Evolutionary conservation across 2,113 vertebrate genomes (phyloP).

Genomic region (Hylia prasina): DNA sequence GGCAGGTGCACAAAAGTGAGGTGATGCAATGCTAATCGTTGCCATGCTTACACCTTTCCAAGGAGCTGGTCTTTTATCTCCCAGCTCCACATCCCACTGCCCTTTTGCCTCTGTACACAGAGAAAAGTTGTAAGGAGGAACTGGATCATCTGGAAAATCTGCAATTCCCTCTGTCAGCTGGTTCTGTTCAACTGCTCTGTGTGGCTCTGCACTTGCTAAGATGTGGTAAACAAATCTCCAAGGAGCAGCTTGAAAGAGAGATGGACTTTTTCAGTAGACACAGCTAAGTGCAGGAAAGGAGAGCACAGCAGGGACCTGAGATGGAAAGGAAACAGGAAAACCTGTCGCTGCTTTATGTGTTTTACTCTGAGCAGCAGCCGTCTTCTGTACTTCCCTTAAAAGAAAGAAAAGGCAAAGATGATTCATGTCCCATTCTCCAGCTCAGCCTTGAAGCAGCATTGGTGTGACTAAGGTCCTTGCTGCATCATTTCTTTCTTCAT

Average conservation of each 20-base stretch:
- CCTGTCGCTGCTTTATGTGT: not conserved
- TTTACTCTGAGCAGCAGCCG: not conserved
- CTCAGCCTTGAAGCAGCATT: not conserved
- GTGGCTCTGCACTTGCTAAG: not conserved
- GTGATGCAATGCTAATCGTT: not conserved
- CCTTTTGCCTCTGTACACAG: not conserved
- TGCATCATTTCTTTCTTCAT: slow-evolving; percentile 40
- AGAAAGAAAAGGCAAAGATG: slow-evolving; percentile 51
- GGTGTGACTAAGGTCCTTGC: slow-evolving; percentile 35
- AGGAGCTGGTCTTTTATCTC: not conserved
- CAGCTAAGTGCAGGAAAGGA: not conserved
- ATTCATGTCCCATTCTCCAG: slow-evolving; percentile 34
- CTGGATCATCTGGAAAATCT: not conserved
- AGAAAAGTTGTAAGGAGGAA: not conserved
- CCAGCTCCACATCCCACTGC: not conserved
- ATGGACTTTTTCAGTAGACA: not conserved
- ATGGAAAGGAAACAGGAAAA: slow-evolving; percentile 38
- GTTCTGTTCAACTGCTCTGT: not conserved
- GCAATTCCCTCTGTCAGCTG: not conserved
- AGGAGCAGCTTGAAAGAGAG: not conserved
- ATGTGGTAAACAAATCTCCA: not conserved
- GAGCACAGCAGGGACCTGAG: not conserved
- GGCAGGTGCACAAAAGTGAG: not conserved
- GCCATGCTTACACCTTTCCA: not conserved
- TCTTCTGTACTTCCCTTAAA: slow-evolving; percentile 35